Percentiles rank a stretch among this genome's conserved stretches.
Conservation (phyloP, 2,113 vertebrate species). For the Odocoileus hemionus region DNA sequence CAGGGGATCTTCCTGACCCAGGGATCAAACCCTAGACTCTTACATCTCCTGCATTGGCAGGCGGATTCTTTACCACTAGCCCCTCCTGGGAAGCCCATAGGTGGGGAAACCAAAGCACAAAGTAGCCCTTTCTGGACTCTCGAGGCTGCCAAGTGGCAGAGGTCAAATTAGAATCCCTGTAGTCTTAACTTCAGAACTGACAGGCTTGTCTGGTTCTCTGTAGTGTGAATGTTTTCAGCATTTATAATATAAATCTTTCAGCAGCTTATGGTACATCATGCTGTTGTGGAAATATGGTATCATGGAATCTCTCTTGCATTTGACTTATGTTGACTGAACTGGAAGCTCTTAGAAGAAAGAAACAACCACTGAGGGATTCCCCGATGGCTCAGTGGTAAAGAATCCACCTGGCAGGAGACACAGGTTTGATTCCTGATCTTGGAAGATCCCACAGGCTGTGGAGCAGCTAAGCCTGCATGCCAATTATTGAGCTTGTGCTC, state of each 20-base stretch:
- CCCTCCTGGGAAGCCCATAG: not conserved
- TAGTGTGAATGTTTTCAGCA: not conserved
- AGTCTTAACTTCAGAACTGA: not conserved
- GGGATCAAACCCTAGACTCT: not conserved
- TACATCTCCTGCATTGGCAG: not conserved
- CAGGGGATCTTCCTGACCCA: not conserved
- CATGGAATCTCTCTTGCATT: not conserved
- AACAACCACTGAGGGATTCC: not conserved
- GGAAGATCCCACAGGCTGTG: not conserved
- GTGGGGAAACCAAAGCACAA: not conserved
- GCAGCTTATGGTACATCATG: not conserved
- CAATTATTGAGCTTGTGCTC: not conserved
- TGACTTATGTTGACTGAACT: not conserved
- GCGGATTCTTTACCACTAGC: not conserved
- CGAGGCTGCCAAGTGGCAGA: not conserved
- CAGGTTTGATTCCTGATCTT: not conserved
- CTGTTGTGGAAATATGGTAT: not conserved
- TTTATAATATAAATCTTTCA: not conserved
- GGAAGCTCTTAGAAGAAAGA: slow-evolving; percentile 1
- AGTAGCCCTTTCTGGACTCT: not conserved
- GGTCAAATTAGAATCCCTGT: not conserved
- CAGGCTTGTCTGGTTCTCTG: not conserved
- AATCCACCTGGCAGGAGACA: not conserved
- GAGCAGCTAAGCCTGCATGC: not conserved
- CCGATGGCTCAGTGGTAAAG: not conserved